Conservation (phyloP, 2,797 vertebrate genomes). For the Poeciliopsis paucimaculata region DNA sequence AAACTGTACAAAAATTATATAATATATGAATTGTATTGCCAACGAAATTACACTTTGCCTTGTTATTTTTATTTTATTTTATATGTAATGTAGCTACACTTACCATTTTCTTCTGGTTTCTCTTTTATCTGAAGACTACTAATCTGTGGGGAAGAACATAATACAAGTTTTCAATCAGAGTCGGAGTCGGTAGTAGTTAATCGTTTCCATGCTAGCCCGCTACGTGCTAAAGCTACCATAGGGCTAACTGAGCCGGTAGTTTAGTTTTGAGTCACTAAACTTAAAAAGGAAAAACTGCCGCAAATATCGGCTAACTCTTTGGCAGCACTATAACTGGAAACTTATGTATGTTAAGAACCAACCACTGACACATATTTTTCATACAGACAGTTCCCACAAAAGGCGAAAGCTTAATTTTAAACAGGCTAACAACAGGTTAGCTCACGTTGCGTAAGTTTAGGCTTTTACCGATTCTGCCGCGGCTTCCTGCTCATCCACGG, state of each 20-base stretch:
- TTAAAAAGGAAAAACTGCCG: rapidly evolving
- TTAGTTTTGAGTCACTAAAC: neutral
- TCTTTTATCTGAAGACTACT: constrained; percentile 78
- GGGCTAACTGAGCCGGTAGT: constrained; percentile 8
- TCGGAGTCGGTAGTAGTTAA: neutral
- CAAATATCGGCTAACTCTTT: rapidly evolving
- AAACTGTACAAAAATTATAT: neutral
- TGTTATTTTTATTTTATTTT: neutral
- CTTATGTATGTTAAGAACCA: rapidly evolving
- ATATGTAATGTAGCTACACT: constrained; percentile 1
- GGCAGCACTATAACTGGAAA: rapidly evolving
- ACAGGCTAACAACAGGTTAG: constrained; percentile 62
- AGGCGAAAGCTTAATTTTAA: constrained; percentile 32
- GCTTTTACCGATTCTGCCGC: constrained; percentile 88
- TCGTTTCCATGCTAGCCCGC: constrained; percentile 21
- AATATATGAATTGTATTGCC: neutral
- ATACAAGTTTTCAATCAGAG: neutral
- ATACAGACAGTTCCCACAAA: neutral
- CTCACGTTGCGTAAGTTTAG: constrained; percentile 62
- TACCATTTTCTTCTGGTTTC: constrained; percentile 83
- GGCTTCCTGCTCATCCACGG: constrained; percentile 94
- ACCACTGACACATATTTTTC: neutral
- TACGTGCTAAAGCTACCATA: constrained; percentile 51
- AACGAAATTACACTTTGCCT: neutral
- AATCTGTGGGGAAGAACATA: constrained; percentile 63